phyloP scores from a whole-genome alignment of 2,113 vertebrate genomes.

The Leucosticte australis region DNA sequence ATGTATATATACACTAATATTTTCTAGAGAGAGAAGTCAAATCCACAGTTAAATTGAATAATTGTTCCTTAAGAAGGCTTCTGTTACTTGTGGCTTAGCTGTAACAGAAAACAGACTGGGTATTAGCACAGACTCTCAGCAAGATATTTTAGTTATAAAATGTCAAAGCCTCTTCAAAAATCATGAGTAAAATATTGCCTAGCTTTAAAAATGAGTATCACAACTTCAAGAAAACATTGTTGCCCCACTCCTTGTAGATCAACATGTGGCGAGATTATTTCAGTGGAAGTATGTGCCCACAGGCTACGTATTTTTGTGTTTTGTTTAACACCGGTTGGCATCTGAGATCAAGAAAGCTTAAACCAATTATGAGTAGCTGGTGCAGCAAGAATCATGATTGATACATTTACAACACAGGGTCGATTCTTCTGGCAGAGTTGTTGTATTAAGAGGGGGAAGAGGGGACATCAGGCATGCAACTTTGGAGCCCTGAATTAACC shows the following conservation, averaged over 20 bases:
- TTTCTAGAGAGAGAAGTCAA: neutral
- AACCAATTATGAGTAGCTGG: constrained; percentile 63
- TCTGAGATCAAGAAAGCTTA: constrained; percentile 50
- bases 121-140: neutral
- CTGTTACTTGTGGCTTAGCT: neutral
- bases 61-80: neutral
- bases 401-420: constrained; percentile 51
- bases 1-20: neutral
- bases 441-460: neutral
- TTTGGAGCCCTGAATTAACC: neutral
- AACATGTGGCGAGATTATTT: neutral
- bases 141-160: neutral
- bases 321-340: constrained; percentile 36
- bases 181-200: neutral
- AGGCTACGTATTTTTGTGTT: constrained; percentile 11
- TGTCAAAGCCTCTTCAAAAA: neutral
- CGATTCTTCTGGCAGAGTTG: constrained; percentile 35
- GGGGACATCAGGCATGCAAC: neutral
- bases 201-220: neutral
- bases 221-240: neutral
- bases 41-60: constrained; percentile 1
- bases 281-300: neutral
- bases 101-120: neutral
- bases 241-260: neutral
- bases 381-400: constrained; percentile 55